These are phyloP conservation scores for Pluvianellus socialis DNA, from an alignment of 2,113 vertebrate genomes.

Conservation along the genomic window DNA sequence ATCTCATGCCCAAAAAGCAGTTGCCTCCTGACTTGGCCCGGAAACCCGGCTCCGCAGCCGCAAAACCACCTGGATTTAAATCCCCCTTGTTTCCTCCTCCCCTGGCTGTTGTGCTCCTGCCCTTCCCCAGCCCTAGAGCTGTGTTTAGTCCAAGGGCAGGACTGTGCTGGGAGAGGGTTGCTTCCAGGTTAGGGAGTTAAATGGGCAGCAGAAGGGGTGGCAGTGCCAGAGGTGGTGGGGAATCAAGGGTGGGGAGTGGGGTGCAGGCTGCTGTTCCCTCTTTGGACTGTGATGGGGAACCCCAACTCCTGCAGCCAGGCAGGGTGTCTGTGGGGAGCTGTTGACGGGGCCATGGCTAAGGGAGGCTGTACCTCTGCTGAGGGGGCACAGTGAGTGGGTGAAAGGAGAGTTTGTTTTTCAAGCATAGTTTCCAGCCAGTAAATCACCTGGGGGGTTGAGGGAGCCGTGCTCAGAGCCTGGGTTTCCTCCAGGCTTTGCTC, in stretches of 20 bases:
- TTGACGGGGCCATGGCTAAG: neutral
- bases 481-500: constrained; percentile 56
- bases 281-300: neutral
- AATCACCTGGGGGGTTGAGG: constrained; percentile 6
- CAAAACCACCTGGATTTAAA: neutral
- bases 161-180: neutral
- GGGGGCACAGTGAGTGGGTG: neutral
- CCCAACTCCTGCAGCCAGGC: accelerated
- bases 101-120: neutral
- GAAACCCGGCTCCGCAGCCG: neutral
- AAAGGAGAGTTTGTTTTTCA: constrained; percentile 47
- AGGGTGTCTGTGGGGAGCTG: neutral
- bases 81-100: neutral
- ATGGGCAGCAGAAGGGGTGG: neutral
- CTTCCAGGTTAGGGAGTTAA: neutral
- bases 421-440: constrained; percentile 40
- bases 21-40: neutral
- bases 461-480: neutral
- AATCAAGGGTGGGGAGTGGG: neutral
- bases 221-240: neutral
- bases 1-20: neutral
- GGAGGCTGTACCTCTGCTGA: neutral
- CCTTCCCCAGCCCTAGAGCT: neutral
- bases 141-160: neutral
- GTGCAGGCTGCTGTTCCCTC: neutral